These are phyloP conservation scores for Microplitis demolitor DNA, from an alignment of 1,140 invertebrate genomes.

Conservation along the genomic window DNA sequence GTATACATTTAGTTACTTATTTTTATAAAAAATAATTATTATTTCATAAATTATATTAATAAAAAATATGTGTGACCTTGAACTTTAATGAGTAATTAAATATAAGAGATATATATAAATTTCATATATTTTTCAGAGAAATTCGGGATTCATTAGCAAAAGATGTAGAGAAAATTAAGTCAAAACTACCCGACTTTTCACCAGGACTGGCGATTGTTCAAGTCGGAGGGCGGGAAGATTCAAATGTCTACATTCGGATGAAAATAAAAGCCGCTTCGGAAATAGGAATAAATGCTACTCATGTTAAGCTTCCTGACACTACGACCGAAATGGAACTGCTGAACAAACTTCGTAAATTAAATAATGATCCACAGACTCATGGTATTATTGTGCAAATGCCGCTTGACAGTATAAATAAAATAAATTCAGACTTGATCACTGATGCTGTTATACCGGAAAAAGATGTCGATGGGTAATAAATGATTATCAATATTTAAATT, in stretches of 20 bases:
- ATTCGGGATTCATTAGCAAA: slow-evolving; percentile 72
- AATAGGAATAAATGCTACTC: slow-evolving; percentile 85
- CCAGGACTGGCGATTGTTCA: slow-evolving; percentile 85
- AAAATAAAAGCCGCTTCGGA: slow-evolving; percentile 92
- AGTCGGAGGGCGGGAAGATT: slow-evolving; percentile 94
- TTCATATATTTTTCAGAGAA: slow-evolving; percentile 63
- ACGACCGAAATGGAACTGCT: slow-evolving; percentile 85
- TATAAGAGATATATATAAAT: neutral
- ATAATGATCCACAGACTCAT: slow-evolving; percentile 83
- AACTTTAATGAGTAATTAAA: too few relatives aligned
- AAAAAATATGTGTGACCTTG: too few relatives aligned
- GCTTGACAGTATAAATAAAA: slow-evolving; percentile 79
- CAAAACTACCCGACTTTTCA: slow-evolving; percentile 67
- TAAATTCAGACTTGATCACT: slow-evolving; percentile 86
- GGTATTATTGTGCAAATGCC: slow-evolving; percentile 99
- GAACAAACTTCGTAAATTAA: slow-evolving; percentile 75
- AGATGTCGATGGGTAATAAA: slow-evolving; percentile 90
- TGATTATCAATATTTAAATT: neutral
- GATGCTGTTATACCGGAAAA: slow-evolving; percentile 85
- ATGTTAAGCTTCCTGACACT: slow-evolving; percentile 80
- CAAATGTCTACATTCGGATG: slow-evolving; percentile 98
- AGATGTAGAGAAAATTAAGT: slow-evolving; percentile 69
- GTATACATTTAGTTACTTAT: too few relatives aligned
- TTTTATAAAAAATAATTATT: too few relatives aligned
- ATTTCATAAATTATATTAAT: too few relatives aligned